A percentile compares a stretch with the other conserved stretches of the same genome.
phyloP scores from a whole-genome alignment of 2,888 invertebrate genomes.

The Eugnorisma glareosa region DNA sequence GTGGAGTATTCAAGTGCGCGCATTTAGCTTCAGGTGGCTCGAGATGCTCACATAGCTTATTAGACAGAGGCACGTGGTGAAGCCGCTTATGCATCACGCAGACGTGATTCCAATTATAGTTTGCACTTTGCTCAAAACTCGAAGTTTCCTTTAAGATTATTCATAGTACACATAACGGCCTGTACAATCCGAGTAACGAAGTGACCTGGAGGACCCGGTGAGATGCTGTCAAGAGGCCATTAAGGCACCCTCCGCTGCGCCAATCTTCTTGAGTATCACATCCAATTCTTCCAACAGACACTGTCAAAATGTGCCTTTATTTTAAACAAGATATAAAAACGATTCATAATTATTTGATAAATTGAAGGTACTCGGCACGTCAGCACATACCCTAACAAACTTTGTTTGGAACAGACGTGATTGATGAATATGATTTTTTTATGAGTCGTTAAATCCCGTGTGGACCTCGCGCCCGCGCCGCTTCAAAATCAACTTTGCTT shows the following conservation, averaged over 20 bases:
- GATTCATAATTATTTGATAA: slow-evolving; percentile 68
- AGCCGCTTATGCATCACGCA: slow-evolving; percentile 40
- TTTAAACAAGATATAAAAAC: slow-evolving; percentile 67
- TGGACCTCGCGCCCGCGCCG: slow-evolving; percentile 55
- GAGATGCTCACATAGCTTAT: slow-evolving; percentile 34
- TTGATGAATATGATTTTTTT: slow-evolving; percentile 72
- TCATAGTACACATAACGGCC: slow-evolving; percentile 83
- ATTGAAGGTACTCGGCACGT: slow-evolving; percentile 64
- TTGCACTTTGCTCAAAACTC: slow-evolving; percentile 67
- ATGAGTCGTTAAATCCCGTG: slow-evolving; percentile 70
- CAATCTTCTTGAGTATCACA: slow-evolving; percentile 87
- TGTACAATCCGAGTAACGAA: slow-evolving; percentile 89
- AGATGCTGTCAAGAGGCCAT: slow-evolving; percentile 88
- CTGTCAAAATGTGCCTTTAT: slow-evolving; percentile 74
- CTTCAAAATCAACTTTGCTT: slow-evolving; percentile 65
- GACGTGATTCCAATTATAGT: slow-evolving; percentile 71
- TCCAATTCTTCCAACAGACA: slow-evolving; percentile 82
- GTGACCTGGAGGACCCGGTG: slow-evolving; percentile 87
- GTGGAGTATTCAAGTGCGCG: not conserved
- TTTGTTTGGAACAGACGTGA: slow-evolving; percentile 69
- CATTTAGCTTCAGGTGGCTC: slow-evolving; percentile 18
- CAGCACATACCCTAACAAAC: slow-evolving; percentile 66
- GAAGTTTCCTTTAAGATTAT: slow-evolving; percentile 80
- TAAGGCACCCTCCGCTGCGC: slow-evolving; percentile 86
- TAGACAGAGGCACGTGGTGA: slow-evolving; percentile 53